Evolutionary conservation across 2,797 vertebrate genomes (phyloP).

Genomic region (Coregonus ussuriensis): DNA sequence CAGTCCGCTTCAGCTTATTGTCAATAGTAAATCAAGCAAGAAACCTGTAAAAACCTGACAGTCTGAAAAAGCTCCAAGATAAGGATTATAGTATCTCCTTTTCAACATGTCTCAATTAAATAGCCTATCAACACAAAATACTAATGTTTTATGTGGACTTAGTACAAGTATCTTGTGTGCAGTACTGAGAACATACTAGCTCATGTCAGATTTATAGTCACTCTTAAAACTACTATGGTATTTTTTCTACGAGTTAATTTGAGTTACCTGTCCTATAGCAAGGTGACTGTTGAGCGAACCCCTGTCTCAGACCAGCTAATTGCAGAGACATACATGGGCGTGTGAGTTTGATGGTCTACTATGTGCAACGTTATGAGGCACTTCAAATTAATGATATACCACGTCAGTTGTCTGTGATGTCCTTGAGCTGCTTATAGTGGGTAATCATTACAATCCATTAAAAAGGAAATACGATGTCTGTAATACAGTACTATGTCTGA

Average conservation of each 20-base stretch:
- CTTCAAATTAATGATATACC: slow-evolving; percentile 56
- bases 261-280: slow-evolving; percentile 6
- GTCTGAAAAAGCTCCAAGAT: background rate
- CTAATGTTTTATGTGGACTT: background rate
- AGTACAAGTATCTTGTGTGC: slow-evolving; percentile 1
- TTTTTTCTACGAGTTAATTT: slow-evolving; percentile 32
- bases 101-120: background rate
- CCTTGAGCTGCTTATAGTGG: slow-evolving; percentile 31
- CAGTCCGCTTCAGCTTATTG: too few relatives aligned
- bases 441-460: slow-evolving; percentile 48
- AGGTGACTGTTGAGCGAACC: slow-evolving; percentile 1
- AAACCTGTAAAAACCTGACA: background rate
- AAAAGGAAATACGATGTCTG: slow-evolving; percentile 49
- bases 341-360: slow-evolving; percentile 15
- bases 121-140: background rate
- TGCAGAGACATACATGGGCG: slow-evolving; percentile 17
- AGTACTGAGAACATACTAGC: background rate
- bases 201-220: slow-evolving; percentile 25
- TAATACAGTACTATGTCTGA: slow-evolving; percentile 34
- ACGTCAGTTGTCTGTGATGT: slow-evolving; percentile 28
- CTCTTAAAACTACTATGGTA: background rate
- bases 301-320: slow-evolving; percentile 38
- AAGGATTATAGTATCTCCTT: background rate
- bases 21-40: too few relatives aligned
- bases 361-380: slow-evolving; percentile 31